Base-by-base conservation (phyloP, 2,888 invertebrate species). In the Halictus quadricinctus region DNA sequence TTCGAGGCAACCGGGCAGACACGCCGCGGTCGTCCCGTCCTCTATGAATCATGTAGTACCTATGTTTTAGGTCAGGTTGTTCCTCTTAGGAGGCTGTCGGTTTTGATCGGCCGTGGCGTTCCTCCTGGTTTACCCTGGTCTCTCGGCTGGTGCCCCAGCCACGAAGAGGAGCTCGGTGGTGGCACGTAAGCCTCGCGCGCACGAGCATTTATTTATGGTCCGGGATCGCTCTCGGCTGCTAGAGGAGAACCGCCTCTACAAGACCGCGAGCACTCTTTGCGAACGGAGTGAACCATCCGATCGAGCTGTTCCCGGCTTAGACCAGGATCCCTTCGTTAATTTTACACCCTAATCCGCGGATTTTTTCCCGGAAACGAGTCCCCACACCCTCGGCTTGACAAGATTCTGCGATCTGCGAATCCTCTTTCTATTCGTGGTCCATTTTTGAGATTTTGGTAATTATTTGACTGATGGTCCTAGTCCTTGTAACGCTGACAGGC, bases 181-280 rank as follows among this genome's bases (percentile, higher is more conserved):
- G 80, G 87, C 85, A 85, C 88, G 86, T 92, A 93, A 92, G 92
- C 93, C 93, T 92, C 90, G 90, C 88, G 89, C 87, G 74, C 64
- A 8, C 58, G 12, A 92, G 92, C 93, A 94, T 94, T 94, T 94
- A 94, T 94, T 94, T 94, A 94, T 94, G 94, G 94, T 93, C 92
- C 90, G 91, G 94, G 94, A 93, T 94, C 93, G 94, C 87, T 87
- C 87, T 87, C 87, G 93, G 92, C 93, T 94, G 93, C 92, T 91
- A 90, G 90, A 88, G 88, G 93, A 58, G 93, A 91, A 92, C 92
- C 94, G 93, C 94, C 94, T 92, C 92, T 90, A 91, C 90, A 91
- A 88, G 90, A 87, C 81, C 83, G 60, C 80, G 88, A 88, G 41
- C 89, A 85, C 91, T 91, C 90, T 91, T 93, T 90, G 90, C 91